Evolutionary conservation across 1,140 invertebrate species (phyloP).

Genomic region (Danaus plexippus): DNA sequence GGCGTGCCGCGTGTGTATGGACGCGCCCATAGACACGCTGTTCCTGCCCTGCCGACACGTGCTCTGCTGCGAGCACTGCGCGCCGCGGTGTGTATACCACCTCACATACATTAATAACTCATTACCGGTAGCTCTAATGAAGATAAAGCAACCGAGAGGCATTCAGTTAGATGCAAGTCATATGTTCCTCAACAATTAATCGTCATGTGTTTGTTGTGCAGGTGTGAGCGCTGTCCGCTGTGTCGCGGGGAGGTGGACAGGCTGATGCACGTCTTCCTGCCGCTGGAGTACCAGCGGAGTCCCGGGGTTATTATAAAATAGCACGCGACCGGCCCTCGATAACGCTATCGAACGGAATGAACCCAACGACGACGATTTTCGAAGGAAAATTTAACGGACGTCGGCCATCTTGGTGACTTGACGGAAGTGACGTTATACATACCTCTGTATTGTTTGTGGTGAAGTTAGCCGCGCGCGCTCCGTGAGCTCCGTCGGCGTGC

Average conservation of each 20-base stretch:
- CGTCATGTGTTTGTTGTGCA: conserved; percentile 35
- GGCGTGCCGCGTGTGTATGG: conserved; percentile 89
- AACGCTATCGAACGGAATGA: conserved; percentile 15
- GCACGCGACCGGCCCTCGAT: conserved; percentile 5
- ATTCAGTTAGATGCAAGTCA: no score
- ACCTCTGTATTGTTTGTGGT: background rate
- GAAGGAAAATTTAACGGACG: conserved; percentile 18
- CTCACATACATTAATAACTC: background rate
- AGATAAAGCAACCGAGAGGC: no score
- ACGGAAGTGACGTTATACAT: conserved; percentile 10
- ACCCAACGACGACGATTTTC: conserved; percentile 24
- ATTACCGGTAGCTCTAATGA: no score
- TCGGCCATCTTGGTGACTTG: conserved; percentile 14
- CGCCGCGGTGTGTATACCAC: conserved; percentile 61
- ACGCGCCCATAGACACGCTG: conserved; percentile 82
- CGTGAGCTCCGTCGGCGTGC: background rate
- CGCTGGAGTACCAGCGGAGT: conserved; percentile 70
- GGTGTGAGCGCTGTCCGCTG: conserved; percentile 83
- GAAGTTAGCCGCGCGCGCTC: background rate
- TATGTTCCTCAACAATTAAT: no score
- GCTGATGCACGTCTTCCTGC: conserved; percentile 81
- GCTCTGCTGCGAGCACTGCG: conserved; percentile 82
- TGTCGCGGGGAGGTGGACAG: conserved; percentile 83
- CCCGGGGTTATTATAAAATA: conserved; percentile 53
- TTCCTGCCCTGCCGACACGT: conserved; percentile 88